These are phyloP conservation scores for Okamejei kenojei DNA, from an alignment of 2,797 vertebrate species.

Conservation along the genomic window DNA sequence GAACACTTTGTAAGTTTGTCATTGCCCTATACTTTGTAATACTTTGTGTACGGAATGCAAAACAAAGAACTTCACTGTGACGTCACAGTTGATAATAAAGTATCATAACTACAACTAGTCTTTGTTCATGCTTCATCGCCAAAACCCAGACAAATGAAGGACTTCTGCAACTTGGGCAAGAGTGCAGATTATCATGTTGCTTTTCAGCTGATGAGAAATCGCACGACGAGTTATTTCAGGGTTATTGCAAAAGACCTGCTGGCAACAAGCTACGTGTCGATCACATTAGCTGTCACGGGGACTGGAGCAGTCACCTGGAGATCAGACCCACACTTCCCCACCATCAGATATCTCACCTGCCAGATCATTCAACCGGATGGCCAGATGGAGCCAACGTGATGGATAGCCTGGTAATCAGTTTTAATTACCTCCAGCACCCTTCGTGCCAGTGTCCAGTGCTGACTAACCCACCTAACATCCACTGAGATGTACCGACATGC, in stretches of 20 bases:
- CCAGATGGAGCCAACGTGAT: not conserved
- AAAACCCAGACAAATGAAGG: not conserved
- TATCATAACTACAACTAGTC: not conserved
- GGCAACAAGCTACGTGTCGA: not conserved
- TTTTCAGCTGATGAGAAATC: not conserved
- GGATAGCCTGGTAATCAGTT: not conserved
- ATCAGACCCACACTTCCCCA: not conserved
- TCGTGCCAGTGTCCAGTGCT: not conserved
- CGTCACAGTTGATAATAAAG: no score
- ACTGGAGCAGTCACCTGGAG: not conserved
- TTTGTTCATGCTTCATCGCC: not conserved
- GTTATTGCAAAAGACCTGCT: not conserved
- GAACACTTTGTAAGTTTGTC: no score
- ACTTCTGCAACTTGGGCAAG: not conserved
- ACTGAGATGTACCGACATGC: no score
- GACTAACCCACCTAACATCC: not conserved
- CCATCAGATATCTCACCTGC: not conserved
- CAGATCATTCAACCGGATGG: not conserved
- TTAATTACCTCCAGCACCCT: not conserved
- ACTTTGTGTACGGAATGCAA: no score
- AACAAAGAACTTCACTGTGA: no score
- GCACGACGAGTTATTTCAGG: not conserved
- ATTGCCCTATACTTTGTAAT: no score
- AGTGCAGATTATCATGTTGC: not conserved
- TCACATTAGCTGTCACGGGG: not conserved